Percentiles rank a stretch among this genome's conserved stretches.
Conservation (phyloP, 1,140 invertebrate species). For the Apis florea region DNA sequence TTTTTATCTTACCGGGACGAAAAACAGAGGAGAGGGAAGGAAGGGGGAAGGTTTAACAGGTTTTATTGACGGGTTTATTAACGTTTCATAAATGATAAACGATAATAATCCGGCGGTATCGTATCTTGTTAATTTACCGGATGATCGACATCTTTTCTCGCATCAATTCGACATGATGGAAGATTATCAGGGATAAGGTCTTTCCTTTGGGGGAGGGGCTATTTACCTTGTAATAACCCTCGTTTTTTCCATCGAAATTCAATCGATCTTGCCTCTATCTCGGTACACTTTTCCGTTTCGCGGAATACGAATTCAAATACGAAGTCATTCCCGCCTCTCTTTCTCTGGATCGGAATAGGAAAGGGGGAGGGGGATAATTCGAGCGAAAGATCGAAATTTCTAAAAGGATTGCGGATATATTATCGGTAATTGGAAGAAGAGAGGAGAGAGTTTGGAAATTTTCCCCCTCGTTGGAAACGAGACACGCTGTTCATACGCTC, state of each 20-base stretch:
- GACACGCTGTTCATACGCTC: slow-evolving; percentile 19
- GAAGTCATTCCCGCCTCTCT: too few relatives aligned
- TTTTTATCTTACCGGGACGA: too few relatives aligned
- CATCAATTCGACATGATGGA: slow-evolving; percentile 6
- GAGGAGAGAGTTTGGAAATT: slow-evolving; percentile 35
- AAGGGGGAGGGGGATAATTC: too few relatives aligned
- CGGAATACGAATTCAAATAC: not conserved
- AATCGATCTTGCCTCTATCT: not conserved
- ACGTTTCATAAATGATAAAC: too few relatives aligned
- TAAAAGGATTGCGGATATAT: not conserved
- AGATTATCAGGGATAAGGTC: not conserved
- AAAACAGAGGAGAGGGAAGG: too few relatives aligned
- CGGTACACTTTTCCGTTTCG: not conserved
- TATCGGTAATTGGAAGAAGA: slow-evolving; percentile 46
- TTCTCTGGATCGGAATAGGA: too few relatives aligned
- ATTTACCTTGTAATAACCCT: not conserved
- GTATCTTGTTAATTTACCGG: too few relatives aligned
- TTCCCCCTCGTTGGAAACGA: slow-evolving; percentile 43
- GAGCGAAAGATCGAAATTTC: too few relatives aligned
- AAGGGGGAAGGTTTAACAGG: too few relatives aligned
- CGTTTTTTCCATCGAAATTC: not conserved
- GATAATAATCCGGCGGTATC: too few relatives aligned
- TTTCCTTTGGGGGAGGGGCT: not conserved
- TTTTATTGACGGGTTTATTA: too few relatives aligned
- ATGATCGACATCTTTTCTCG: too few relatives aligned